phyloP scores from a whole-genome alignment of 2,797 vertebrate genomes.

The Mormyrus hasselquistii region DNA sequence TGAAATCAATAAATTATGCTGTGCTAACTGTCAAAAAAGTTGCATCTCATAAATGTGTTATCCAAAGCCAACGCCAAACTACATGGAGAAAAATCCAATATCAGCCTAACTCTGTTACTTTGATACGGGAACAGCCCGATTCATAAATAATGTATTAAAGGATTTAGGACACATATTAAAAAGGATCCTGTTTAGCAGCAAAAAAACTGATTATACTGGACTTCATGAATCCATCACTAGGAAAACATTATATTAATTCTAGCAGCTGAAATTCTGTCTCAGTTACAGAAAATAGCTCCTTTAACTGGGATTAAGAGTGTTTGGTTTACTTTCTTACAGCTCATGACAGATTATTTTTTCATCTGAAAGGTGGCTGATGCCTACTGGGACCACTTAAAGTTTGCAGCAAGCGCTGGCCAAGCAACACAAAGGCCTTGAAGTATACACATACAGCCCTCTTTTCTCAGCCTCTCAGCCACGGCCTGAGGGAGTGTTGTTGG shows the following conservation, averaged over 20 bases:
- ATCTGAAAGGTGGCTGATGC: conserved; percentile 75
- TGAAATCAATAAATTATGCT: not conserved
- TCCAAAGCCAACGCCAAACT: not conserved
- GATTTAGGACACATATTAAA: conserved; percentile 7
- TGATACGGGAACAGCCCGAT: not conserved
- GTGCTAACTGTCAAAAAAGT: not conserved
- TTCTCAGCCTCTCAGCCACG: conserved; percentile 89
- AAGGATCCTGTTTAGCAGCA: not conserved
- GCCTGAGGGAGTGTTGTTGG: conserved; percentile 98
- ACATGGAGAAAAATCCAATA: not conserved
- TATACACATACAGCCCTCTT: conserved; percentile 80
- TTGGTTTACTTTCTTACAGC: conserved; percentile 68
- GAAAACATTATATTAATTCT: conserved; percentile 6
- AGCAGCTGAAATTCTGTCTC: conserved; percentile 25
- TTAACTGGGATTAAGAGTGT: conserved; percentile 63
- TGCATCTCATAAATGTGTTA: not conserved
- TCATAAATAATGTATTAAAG: conserved; percentile 20
- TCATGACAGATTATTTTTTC: conserved; percentile 69
- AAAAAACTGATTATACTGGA: not conserved
- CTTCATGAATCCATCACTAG: not conserved
- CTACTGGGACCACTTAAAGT: conserved; percentile 89
- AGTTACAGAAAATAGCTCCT: conserved; percentile 53
- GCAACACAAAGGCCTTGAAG: conserved; percentile 92
- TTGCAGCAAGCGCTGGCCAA: conserved; percentile 85
- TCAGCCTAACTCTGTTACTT: conserved; percentile 14